Evolutionary conservation across 2,888 invertebrate species (phyloP).

Genomic region (Oxyscelio sp.): DNA sequence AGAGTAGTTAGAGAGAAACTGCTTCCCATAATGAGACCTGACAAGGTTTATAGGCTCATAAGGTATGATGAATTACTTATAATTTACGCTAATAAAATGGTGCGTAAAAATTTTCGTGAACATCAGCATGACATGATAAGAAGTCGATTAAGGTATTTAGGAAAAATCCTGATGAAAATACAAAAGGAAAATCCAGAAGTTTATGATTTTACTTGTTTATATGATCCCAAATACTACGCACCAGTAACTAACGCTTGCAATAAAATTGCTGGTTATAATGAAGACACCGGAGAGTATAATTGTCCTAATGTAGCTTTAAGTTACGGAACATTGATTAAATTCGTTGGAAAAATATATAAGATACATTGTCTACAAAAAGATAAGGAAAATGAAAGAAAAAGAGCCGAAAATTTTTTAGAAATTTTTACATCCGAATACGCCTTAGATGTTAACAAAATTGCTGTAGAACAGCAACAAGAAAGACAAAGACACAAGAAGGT

Average conservation of each 20-base stretch:
- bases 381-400: background rate
- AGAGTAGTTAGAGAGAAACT: background rate
- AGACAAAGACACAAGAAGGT: conserved; percentile 31
- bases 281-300: conserved; percentile 1
- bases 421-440: conserved; percentile 29
- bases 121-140: background rate
- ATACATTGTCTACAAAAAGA: conserved; percentile 19
- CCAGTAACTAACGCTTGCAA: conserved; percentile 1
- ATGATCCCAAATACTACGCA: conserved; percentile 1
- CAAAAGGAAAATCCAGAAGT: background rate
- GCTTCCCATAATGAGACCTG: background rate
- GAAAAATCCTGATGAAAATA: background rate
- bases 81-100: background rate
- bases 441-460: conserved; percentile 41
- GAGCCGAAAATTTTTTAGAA: conserved; percentile 8
- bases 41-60: background rate
- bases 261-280: conserved; percentile 12
- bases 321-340: conserved; percentile 18
- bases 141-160: background rate
- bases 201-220: background rate
- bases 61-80: background rate
- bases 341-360: conserved; percentile 2
- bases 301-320: conserved; percentile 29
- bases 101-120: background rate
- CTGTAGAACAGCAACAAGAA: conserved; percentile 33